These are phyloP conservation scores for Lichenostomus cassidix DNA, from an alignment of 2,113 vertebrate species.

Conservation along the genomic window DNA sequence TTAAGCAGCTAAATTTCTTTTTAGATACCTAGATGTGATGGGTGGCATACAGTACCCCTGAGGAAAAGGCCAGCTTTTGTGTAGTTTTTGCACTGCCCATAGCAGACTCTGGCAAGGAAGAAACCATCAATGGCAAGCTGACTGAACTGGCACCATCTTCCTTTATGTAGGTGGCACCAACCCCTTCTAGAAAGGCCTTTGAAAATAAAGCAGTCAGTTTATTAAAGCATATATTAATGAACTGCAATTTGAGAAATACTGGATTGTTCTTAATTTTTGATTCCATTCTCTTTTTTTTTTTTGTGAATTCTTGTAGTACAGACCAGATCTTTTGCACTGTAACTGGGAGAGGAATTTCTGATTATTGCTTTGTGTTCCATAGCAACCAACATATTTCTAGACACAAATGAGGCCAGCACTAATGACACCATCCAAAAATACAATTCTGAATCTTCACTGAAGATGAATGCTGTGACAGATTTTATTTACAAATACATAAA, in stretches of 20 bases:
- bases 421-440: neutral
- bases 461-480: neutral
- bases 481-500: neutral
- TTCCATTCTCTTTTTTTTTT: neutral
- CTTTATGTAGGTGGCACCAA: neutral
- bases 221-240: neutral
- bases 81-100: neutral
- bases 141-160: neutral
- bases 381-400: neutral
- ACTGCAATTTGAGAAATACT: neutral
- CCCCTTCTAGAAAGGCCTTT: neutral
- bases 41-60: neutral
- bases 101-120: neutral
- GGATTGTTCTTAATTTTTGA: neutral
- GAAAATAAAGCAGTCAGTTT: neutral
- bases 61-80: neutral
- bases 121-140: accelerated
- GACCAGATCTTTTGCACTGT: neutral
- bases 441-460: neutral
- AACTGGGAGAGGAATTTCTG: neutral
- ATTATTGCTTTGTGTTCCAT: neutral
- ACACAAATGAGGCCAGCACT: neutral
- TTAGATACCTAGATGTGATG: neutral
- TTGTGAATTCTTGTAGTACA: neutral
- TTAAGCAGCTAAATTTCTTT: neutral